Conservation (phyloP, 2,113 vertebrate species). For the Vulpes vulpes region DNA sequence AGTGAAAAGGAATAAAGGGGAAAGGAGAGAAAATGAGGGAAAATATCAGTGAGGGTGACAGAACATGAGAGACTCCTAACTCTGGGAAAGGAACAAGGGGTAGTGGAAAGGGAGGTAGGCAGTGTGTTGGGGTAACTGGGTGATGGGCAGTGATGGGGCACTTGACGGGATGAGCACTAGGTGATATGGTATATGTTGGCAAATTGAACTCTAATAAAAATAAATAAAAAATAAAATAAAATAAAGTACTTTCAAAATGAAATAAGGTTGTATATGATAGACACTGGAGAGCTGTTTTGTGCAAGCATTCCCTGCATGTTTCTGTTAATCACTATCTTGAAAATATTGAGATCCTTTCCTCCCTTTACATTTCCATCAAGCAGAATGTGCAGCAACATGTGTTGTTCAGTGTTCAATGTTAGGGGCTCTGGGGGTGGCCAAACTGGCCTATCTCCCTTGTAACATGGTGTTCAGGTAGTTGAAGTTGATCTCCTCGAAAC, state of each 20-base stretch:
- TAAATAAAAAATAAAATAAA: too few relatives aligned
- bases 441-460: neutral
- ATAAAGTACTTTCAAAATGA: neutral
- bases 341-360: neutral
- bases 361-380: neutral
- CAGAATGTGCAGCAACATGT: neutral
- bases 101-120: too few relatives aligned
- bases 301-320: neutral
- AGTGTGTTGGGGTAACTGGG: too few relatives aligned
- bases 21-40: too few relatives aligned
- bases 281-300: neutral
- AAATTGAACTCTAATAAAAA: too few relatives aligned
- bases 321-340: neutral
- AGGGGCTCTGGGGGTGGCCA: neutral
- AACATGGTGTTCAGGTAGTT: neutral
- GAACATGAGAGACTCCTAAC: too few relatives aligned
- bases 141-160: too few relatives aligned
- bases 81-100: too few relatives aligned
- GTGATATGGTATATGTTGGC: too few relatives aligned
- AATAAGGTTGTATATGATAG: neutral
- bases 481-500: neutral
- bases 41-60: too few relatives aligned
- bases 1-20: too few relatives aligned
- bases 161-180: too few relatives aligned
- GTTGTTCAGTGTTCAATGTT: neutral